Percentiles rank a stretch among this genome's conserved stretches.
Conservation (phyloP, 2,113 vertebrate genomes). For the Ceyx margarethae region DNA sequence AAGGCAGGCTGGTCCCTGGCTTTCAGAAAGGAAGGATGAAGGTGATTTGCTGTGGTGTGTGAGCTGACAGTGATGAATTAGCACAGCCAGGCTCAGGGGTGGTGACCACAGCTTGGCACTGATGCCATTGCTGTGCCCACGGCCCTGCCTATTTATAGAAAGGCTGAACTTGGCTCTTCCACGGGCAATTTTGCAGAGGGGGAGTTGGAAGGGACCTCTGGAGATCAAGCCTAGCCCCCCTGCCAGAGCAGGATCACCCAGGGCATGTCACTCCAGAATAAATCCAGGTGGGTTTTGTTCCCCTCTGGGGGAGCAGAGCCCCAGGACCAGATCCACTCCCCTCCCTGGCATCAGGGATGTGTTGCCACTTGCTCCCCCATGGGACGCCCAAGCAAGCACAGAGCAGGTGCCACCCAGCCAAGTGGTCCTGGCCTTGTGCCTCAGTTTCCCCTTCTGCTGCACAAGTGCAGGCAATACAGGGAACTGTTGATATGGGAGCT, state of each 20-base stretch:
- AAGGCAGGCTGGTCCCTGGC: neutral
- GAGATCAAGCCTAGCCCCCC: no score
- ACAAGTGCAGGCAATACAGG: rapidly evolving
- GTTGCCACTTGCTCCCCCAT: neutral
- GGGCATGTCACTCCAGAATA: no score
- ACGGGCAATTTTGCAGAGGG: rapidly evolving
- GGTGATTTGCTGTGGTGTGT: rapidly evolving
- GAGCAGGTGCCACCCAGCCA: no score
- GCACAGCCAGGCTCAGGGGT: neutral
- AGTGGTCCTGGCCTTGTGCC: neutral
- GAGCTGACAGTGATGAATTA: neutral
- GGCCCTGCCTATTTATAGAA: neutral
- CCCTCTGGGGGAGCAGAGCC: no score
- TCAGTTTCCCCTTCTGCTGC: neutral
- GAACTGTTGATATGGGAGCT: neutral
- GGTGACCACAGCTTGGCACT: neutral
- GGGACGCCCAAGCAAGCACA: neutral
- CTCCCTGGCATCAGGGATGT: rapidly evolving
- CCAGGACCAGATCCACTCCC: rapidly evolving
- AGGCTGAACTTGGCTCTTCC: neutral
- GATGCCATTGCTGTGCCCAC: rapidly evolving
- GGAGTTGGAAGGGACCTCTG: no score
- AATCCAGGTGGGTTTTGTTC: no score
- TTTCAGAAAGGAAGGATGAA: neutral
- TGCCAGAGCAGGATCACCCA: no score